Evolutionary conservation across 2,888 invertebrate species (phyloP).

Genomic region (Drosophila algonquin): DNA sequence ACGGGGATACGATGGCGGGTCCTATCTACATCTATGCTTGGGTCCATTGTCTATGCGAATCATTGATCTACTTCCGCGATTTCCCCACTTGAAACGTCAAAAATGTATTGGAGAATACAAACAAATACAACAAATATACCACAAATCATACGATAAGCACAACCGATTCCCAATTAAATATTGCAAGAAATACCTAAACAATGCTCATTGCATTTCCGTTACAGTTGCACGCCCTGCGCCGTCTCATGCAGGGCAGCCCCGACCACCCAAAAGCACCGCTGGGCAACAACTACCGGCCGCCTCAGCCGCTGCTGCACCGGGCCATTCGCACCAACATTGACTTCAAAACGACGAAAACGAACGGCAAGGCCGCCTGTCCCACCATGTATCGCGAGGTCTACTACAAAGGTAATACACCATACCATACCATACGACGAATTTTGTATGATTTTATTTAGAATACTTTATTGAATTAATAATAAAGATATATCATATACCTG

Average conservation of each 20-base stretch:
- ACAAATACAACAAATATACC: not conserved
- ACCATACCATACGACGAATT: too few relatives aligned
- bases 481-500: too few relatives aligned
- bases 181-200: too few relatives aligned
- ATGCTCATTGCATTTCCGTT: slow-evolving; percentile 5
- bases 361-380: slow-evolving; percentile 93
- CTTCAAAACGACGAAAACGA: slow-evolving; percentile 91
- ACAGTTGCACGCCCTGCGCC: slow-evolving; percentile 92
- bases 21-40: slow-evolving; percentile 26
- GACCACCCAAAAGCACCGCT: slow-evolving; percentile 94
- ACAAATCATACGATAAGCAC: too few relatives aligned
- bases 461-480: too few relatives aligned
- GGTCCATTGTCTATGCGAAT: slow-evolving; percentile 12
- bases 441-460: too few relatives aligned
- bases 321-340: slow-evolving; percentile 98
- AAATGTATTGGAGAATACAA: not conserved
- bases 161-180: too few relatives aligned
- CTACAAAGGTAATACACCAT: slow-evolving; percentile 89
- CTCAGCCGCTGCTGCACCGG: slow-evolving; percentile 96
- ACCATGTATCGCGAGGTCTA: slow-evolving; percentile 96
- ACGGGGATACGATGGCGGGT: slow-evolving; percentile 7
- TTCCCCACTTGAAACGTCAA: slow-evolving; percentile 8
- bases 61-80: slow-evolving; percentile 35
- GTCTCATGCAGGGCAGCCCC: slow-evolving; percentile 94
- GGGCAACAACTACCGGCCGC: slow-evolving; percentile 97